A percentile compares a stretch with the other conserved stretches of the same genome.
These are phyloP conservation scores for Cyprinodon brontotheroides DNA, from an alignment of 2,113 vertebrate species.

Conservation along the genomic window DNA sequence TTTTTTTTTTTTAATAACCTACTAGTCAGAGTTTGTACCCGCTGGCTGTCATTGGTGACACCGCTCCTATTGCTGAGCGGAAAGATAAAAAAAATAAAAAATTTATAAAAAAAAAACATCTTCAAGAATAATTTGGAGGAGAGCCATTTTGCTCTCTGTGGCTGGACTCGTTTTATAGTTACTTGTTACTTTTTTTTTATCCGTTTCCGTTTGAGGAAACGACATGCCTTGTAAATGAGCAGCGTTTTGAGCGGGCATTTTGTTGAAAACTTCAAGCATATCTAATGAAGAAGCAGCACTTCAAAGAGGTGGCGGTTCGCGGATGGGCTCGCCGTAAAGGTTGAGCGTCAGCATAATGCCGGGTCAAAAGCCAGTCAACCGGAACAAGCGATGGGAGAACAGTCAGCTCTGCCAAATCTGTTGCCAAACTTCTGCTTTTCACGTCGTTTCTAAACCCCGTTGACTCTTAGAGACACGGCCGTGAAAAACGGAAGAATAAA, in stretches of 20 bases:
- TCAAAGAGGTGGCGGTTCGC: constrained; percentile 37
- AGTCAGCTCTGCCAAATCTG: constrained; percentile 71
- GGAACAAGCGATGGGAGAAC: constrained; percentile 39
- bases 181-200: constrained; percentile 77
- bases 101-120: constrained; percentile 6
- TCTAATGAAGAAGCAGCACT: constrained; percentile 79
- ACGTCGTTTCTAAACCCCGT: constrained; percentile 18
- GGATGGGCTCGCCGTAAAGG: constrained; percentile 11
- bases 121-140: constrained; percentile 11
- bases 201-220: constrained; percentile 56
- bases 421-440: constrained; percentile 77
- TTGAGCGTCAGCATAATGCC: constrained; percentile 23
- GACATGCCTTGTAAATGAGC: constrained; percentile 53
- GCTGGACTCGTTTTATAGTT: constrained; percentile 70
- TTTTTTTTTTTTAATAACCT: neutral
- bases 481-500: constrained; percentile 25
- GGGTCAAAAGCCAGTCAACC: constrained; percentile 29
- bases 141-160: constrained; percentile 38
- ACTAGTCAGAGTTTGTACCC: constrained; percentile 59
- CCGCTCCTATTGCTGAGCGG: constrained; percentile 74
- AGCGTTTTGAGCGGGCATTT: constrained; percentile 60
- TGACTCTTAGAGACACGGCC: constrained; percentile 8
- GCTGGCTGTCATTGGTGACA: constrained; percentile 57
- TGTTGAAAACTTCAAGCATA: constrained; percentile 74
- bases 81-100: constrained; percentile 13